Percentiles rank a stretch among this genome's conserved stretches.
Evolutionary conservation across 2,797 vertebrate genomes (phyloP).

Genomic region (Carapus acus): DNA sequence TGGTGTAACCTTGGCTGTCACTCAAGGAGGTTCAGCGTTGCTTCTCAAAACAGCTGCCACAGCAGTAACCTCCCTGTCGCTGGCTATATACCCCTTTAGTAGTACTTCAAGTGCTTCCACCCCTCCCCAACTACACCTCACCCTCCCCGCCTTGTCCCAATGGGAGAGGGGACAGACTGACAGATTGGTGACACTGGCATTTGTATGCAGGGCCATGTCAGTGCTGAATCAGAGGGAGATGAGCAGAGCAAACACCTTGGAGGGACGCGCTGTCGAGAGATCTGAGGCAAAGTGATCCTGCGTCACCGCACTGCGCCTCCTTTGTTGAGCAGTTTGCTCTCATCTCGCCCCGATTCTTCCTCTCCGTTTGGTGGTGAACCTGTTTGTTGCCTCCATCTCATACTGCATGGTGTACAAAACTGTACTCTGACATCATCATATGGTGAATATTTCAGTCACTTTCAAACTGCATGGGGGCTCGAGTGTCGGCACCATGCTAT

Average conservation of each 20-base stretch:
- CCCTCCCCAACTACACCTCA: too few relatives aligned
- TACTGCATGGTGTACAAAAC: constrained; percentile 61
- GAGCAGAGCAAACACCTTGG: constrained; percentile 54
- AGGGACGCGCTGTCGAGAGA: constrained; percentile 60
- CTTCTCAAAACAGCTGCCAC: constrained; percentile 40
- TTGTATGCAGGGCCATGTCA: constrained; percentile 59
- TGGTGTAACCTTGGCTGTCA: constrained; percentile 29
- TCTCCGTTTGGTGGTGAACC: constrained; percentile 60
- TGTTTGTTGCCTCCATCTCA: constrained; percentile 72
- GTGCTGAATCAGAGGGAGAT: constrained; percentile 58
- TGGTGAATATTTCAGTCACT: constrained; percentile 54
- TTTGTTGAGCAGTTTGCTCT: constrained; percentile 32
- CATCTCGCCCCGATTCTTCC: constrained; percentile 32
- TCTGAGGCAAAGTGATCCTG: constrained; percentile 44
- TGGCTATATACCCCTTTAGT: constrained; percentile 26
- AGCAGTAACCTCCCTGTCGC: constrained; percentile 32
- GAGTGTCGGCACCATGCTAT: constrained; percentile 53
- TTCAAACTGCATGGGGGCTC: constrained; percentile 60
- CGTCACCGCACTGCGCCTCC: constrained; percentile 41
- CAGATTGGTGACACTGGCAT: constrained; percentile 66
- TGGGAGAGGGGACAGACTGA: constrained; percentile 55
- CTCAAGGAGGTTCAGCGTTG: constrained; percentile 29
- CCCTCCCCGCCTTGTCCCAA: too few relatives aligned
- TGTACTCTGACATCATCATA: constrained; percentile 49
- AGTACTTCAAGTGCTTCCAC: constrained; percentile 42